phyloP scores from a whole-genome alignment of 2,888 invertebrate genomes.

The Agriotes lineatus region DNA sequence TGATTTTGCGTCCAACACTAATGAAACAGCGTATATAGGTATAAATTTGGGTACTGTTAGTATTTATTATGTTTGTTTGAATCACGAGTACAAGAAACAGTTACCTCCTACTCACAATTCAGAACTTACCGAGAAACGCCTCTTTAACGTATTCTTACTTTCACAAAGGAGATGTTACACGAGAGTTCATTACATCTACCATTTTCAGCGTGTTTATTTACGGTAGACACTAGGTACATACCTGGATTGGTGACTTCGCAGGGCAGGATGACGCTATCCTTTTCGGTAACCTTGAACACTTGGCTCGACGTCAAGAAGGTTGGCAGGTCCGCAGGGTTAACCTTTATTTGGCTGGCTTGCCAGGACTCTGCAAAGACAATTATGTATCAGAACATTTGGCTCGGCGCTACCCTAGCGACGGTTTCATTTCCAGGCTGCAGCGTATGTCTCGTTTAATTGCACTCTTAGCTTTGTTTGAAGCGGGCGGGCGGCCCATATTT shows the following conservation, averaged over 20 bases:
- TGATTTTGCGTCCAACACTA: too few species aligned
- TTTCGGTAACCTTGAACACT: slow-evolving; percentile 70
- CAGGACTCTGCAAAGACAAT: slow-evolving; percentile 54
- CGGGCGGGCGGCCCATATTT: not conserved
- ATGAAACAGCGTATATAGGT: too few species aligned
- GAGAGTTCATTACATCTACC: too few species aligned
- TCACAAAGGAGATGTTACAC: too few species aligned
- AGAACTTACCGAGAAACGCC: too few species aligned
- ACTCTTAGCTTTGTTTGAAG: not conserved
- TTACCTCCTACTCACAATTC: too few species aligned
- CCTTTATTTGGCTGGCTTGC: slow-evolving; percentile 59
- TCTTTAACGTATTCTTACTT: too few species aligned
- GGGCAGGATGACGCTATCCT: slow-evolving; percentile 70
- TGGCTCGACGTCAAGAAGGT: slow-evolving; percentile 66
- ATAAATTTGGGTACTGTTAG: too few species aligned
- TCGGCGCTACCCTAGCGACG: not conserved
- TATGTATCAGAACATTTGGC: slow-evolving; percentile 35
- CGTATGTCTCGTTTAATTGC: slow-evolving; percentile 7
- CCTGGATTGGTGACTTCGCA: slow-evolving; percentile 72
- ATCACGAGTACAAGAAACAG: too few species aligned
- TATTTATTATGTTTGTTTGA: too few species aligned
- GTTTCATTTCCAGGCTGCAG: slow-evolving; percentile 24
- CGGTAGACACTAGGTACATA: too few species aligned
- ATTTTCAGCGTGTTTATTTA: too few species aligned
- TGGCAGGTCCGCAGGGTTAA: slow-evolving; percentile 63